A percentile compares a stretch with the other conserved stretches of the same genome.
phyloP scores from a whole-genome alignment of 2,113 vertebrate species.

The Xyrauchen texanus region DNA sequence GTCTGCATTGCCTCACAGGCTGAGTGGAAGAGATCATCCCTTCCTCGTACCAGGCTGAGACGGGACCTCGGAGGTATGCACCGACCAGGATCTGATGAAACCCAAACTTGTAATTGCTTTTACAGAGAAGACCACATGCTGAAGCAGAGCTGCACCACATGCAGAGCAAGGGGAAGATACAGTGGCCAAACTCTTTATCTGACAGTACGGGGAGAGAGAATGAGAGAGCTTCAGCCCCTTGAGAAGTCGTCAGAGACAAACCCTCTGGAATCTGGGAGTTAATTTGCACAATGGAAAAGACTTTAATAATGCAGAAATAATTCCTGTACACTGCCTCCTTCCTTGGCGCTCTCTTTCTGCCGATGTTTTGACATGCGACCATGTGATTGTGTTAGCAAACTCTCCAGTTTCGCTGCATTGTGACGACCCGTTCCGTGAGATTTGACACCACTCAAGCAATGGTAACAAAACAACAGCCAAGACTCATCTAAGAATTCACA shows the following conservation, averaged over 20 bases:
- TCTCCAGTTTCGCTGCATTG: not conserved
- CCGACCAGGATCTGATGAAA: slow-evolving; percentile 46
- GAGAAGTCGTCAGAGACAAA: slow-evolving; percentile 24
- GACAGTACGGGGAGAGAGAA: not conserved
- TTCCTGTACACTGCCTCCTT: not conserved
- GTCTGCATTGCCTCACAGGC: slow-evolving; percentile 13
- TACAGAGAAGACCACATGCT: slow-evolving; percentile 23
- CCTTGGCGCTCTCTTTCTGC: not conserved
- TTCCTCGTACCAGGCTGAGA: slow-evolving; percentile 52
- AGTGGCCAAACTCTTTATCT: slow-evolving; percentile 6
- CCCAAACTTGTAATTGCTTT: slow-evolving; percentile 38
- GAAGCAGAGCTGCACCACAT: not conserved
- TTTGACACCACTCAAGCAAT: slow-evolving; percentile 12
- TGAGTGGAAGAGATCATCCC: slow-evolving; percentile 13
- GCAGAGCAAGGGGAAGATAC: not conserved
- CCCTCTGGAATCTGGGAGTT: slow-evolving; percentile 31
- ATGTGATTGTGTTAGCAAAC: not conserved
- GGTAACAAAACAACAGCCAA: slow-evolving; percentile 27
- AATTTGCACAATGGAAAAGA: slow-evolving; percentile 19
- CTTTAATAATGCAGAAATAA: slow-evolving; percentile 41
- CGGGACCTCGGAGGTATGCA: slow-evolving; percentile 35
- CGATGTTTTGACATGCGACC: not conserved
- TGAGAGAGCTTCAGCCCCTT: not conserved
- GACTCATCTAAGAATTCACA: not conserved
- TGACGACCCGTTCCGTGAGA: not conserved